Conservation (phyloP, 2,888 invertebrate genomes). For the Pristionchus fissidentatus region DNA sequence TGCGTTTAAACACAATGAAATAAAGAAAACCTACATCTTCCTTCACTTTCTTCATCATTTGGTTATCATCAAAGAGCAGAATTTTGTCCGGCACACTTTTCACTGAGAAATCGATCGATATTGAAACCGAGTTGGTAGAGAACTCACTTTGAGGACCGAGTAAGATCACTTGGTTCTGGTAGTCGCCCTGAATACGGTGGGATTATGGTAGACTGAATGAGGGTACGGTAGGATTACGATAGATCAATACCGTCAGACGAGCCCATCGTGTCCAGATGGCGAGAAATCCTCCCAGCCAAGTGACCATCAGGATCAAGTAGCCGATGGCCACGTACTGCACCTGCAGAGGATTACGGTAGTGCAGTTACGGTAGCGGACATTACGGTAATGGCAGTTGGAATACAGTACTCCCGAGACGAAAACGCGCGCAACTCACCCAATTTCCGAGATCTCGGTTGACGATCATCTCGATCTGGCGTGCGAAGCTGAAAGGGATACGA, state of each 20-base stretch:
- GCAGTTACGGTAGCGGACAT: neutral
- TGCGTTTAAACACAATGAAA: neutral
- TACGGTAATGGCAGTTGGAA: neutral
- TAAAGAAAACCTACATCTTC: neutral
- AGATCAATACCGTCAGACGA: neutral
- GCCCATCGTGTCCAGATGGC: neutral
- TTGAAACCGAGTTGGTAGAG: neutral
- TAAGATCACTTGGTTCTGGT: neutral
- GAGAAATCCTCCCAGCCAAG: neutral
- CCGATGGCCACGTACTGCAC: neutral
- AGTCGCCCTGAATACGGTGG: neutral
- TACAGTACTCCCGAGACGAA: too few species aligned
- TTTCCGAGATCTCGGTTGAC: neutral
- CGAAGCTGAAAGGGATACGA: neutral
- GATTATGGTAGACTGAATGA: neutral
- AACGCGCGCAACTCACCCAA: slow-evolving; percentile 11
- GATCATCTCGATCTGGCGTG: neutral
- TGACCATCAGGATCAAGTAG: neutral
- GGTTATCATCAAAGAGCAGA: neutral
- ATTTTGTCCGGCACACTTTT: neutral
- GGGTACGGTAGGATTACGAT: neutral
- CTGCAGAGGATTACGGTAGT: neutral
- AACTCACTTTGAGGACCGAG: neutral
- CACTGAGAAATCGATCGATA: neutral
- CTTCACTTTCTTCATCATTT: neutral